Evolutionary conservation across 2,797 vertebrate genomes (phyloP).

Genomic region (Choloepus didactylus): DNA sequence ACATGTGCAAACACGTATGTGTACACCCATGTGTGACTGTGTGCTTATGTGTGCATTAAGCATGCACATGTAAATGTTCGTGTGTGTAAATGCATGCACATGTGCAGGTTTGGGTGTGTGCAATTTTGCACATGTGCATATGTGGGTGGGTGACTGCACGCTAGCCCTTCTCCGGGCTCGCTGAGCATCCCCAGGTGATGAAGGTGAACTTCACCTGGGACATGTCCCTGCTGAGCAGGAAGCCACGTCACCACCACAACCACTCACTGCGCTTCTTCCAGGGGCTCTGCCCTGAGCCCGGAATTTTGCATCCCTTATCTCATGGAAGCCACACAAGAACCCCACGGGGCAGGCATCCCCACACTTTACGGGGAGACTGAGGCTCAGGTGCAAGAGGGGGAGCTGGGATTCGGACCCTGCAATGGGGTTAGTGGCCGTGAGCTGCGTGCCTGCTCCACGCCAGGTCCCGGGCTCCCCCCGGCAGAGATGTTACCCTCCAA

Average conservation of each 20-base stretch:
- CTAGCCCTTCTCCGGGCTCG: rapidly evolving
- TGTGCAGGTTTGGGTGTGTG: rapidly evolving
- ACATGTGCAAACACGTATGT: neutral
- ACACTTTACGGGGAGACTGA: neutral
- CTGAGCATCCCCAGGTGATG: no score
- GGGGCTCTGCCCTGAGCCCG: neutral
- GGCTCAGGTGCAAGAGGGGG: neutral
- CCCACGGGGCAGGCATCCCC: rapidly evolving
- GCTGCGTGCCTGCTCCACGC: no score
- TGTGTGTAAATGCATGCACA: rapidly evolving
- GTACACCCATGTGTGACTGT: no score
- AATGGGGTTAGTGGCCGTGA: neutral
- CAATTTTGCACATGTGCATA: rapidly evolving
- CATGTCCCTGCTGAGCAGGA: rapidly evolving
- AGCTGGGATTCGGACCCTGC: neutral
- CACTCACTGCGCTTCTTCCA: rapidly evolving
- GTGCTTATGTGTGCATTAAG: no score
- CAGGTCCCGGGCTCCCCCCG: neutral
- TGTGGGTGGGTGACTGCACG: rapidly evolving
- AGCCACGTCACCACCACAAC: neutral
- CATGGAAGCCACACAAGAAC: rapidly evolving
- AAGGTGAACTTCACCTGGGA: neutral
- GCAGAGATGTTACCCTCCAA: rapidly evolving
- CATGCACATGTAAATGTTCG: no score
- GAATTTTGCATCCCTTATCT: neutral